These are phyloP conservation scores for Tiliqua scincoides DNA, from an alignment of 2,113 vertebrate genomes.

Conservation along the genomic window DNA sequence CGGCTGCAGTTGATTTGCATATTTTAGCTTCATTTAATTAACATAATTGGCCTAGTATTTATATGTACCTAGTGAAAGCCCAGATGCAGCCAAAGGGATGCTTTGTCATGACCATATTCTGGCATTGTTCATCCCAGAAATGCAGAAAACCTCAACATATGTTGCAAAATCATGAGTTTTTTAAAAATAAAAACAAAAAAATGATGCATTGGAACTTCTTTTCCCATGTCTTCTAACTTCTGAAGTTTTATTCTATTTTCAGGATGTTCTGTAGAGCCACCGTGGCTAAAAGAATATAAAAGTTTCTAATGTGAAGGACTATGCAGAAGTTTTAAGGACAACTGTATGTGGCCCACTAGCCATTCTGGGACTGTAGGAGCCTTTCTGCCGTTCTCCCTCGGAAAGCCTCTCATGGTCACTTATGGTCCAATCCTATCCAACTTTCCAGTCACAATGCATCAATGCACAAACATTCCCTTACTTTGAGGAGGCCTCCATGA, in stretches of 20 bases:
- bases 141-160: not conserved
- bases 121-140: not conserved
- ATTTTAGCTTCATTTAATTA: conserved; percentile 14
- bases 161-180: not conserved
- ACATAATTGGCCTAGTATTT: not conserved
- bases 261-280: not conserved
- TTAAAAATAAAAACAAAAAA: not conserved
- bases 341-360: not conserved
- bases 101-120: not conserved
- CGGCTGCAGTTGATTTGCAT: conserved; percentile 4
- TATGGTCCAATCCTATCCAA: no score
- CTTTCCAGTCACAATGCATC: no score
- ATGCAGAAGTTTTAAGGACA: not conserved
- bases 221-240: not conserved
- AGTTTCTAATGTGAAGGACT: not conserved
- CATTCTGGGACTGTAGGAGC: not conserved
- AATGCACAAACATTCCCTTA: no score
- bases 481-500: no score
- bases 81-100: not conserved
- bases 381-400: not conserved
- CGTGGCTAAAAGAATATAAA: not conserved
- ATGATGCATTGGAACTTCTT: not conserved
- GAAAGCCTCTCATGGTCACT: not conserved
- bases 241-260: not conserved
- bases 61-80: not conserved